Base-by-base conservation (phyloP, 2,888 invertebrate species). In the Platycnemis pennipes region DNA sequence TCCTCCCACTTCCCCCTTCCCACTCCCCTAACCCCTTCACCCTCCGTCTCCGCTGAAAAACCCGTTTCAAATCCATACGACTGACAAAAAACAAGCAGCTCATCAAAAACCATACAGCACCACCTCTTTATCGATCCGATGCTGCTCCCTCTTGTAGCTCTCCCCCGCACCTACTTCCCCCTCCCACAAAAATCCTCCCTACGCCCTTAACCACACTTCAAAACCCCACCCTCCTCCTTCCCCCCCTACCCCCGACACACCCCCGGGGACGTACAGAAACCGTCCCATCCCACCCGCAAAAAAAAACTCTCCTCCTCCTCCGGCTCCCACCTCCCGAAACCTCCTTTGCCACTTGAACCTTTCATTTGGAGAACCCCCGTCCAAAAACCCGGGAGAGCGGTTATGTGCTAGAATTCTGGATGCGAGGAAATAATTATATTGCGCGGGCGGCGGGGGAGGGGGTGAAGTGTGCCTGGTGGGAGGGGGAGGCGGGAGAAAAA, bases 401-500 rank as follows among this genome's bases (percentile, higher is more conserved):
- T 94, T 94, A 85, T 85, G 85, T 87, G 94, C 85, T 86, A 46
- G 94, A 45, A 69, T 94, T 31, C 63, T 94, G 69, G 69, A 69
- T 77, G 45, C 94, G 85, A 94, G 85, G 94, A 85, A 94, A 86
- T 86, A 85, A 56, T 56, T 94, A 94, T 94, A 94, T 85, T 69
- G 77, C 86, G 37, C 85, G 86, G n/a, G 49, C 16, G 89, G n/a
- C 7, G 37, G 49, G 49, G 45, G 56, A 37, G 42, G 49, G 94
- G 45, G 77, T n/a, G 56, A 13, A n/a, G 46, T 1, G 53, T 11
- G 86, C 49, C 53, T 16, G 37, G 45, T 37, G 69, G 26, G 69
- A 31, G 31, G 13, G 42, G 45, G 37, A 19, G 8, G 77, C 2
- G 85, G 85, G 46, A 42, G 37, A n/a, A 46, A 69, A 86, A 49